Evolutionary conservation across 2,888 invertebrate genomes (phyloP).

Genomic region (Tetranychus truncatus): DNA sequence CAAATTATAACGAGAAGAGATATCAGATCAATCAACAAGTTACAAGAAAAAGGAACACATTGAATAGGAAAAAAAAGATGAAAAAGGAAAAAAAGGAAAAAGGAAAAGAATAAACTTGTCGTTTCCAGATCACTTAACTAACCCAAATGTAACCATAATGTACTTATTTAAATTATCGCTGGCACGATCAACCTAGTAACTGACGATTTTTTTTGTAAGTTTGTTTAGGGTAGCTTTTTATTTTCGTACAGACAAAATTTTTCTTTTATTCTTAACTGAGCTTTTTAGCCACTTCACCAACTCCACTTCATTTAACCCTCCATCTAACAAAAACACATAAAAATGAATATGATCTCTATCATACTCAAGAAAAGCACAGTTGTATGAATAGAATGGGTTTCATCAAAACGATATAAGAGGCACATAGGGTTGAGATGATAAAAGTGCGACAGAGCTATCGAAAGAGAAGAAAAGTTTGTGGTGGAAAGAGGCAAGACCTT

Average conservation of each 20-base stretch:
- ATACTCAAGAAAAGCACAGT: not conserved
- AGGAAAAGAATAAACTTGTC: not conserved
- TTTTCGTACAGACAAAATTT: not conserved
- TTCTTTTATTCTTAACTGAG: not conserved
- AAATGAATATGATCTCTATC: not conserved
- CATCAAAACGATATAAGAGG: not conserved
- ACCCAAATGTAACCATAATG: too few species aligned
- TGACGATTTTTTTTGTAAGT: not conserved
- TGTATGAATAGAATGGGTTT: not conserved
- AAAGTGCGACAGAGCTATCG: not conserved
- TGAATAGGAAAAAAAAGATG: not conserved
- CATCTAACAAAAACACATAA: not conserved
- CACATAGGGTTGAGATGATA: conserved; percentile 1
- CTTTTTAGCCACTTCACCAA: not conserved
- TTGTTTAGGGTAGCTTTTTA: not conserved
- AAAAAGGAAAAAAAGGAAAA: not conserved
- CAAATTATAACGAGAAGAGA: not conserved
- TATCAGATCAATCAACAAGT: not conserved
- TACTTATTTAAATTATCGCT: not conserved
- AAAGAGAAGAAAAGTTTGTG: conserved; percentile 6
- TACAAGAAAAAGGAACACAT: not conserved
- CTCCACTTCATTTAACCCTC: not conserved
- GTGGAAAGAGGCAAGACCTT: conserved; percentile 5
- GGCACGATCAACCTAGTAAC: not conserved
- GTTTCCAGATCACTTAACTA: too few species aligned